phyloP scores from a whole-genome alignment of 1,140 invertebrate genomes.

The Drosophila grimshawi region DNA sequence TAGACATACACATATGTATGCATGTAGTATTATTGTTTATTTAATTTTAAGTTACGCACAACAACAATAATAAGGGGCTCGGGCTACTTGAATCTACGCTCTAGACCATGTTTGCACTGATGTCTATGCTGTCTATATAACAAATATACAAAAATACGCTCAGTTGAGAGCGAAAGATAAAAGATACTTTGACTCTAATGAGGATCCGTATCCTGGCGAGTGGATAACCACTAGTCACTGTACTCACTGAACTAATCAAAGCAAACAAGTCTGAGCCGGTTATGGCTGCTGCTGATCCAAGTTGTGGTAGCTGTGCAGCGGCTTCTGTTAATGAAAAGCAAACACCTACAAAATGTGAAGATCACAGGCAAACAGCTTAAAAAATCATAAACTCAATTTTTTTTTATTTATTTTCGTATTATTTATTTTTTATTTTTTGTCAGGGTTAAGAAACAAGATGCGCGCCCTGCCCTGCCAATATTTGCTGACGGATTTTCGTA shows the following conservation, averaged over 20 bases:
- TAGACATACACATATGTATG: constrained; percentile 7
- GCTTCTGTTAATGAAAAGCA: constrained; percentile 80
- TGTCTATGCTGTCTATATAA: constrained; percentile 32
- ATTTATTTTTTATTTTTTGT: constrained; percentile 2
- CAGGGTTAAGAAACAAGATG: constrained; percentile 32
- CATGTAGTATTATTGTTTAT: constrained; percentile 55
- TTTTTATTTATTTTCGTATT: too few species aligned
- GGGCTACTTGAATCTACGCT: constrained; percentile 50
- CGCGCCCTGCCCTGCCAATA: constrained; percentile 50
- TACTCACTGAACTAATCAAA: constrained; percentile 70
- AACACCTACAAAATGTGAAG: constrained; percentile 72
- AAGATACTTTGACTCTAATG: constrained; percentile 54
- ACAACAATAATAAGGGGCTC: constrained; percentile 41
- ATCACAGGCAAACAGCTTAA: constrained; percentile 77
- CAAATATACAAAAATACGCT: neutral
- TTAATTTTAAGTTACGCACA: constrained; percentile 76
- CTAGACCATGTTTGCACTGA: constrained; percentile 42
- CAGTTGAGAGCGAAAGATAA: constrained; percentile 5
- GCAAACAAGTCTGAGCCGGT: constrained; percentile 47
- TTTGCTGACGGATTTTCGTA: constrained; percentile 70
- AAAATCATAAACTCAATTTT: constrained; percentile 75
- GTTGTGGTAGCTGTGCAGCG: constrained; percentile 17
- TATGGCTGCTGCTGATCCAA: constrained; percentile 9
- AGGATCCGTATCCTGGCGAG: constrained; percentile 52
- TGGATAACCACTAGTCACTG: constrained; percentile 57